Percentiles rank a stretch among this genome's conserved stretches.
Evolutionary conservation across 2,113 vertebrate species (phyloP).

Genomic region (Microcebus murinus): DNA sequence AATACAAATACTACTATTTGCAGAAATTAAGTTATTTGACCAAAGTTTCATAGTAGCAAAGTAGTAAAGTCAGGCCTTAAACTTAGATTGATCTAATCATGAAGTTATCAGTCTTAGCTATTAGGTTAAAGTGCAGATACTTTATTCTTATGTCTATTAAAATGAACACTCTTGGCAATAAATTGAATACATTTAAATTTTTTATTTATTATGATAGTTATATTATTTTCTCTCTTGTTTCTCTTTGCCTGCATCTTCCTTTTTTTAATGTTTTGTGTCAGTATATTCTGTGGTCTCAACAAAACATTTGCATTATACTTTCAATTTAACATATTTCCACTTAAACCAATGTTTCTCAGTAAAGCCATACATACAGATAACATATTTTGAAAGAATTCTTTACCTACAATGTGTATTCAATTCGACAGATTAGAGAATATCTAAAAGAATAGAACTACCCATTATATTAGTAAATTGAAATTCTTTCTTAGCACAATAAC

Average conservation of each 20-base stretch:
- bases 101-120: not conserved
- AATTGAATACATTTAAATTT: not conserved
- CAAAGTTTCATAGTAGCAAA: not conserved
- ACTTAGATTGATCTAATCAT: not conserved
- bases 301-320: not conserved
- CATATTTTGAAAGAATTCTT: not conserved
- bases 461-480: not conserved
- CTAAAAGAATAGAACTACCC: slow-evolving; percentile 33
- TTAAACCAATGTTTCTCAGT: not conserved
- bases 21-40: not conserved
- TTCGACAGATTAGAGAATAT: not conserved
- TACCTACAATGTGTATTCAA: not conserved
- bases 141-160: not conserved
- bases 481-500: not conserved
- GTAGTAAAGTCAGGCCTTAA: not conserved
- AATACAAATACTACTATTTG: not conserved
- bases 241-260: not conserved
- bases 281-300: not conserved
- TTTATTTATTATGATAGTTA: not conserved
- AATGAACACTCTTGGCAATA: not conserved
- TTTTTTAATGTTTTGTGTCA: not conserved
- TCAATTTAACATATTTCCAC: slow-evolving; percentile 11
- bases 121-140: not conserved
- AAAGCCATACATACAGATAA: not conserved
- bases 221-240: not conserved